A percentile compares a stretch with the other conserved stretches of the same genome.
phyloP scores from a whole-genome alignment of 2,113 vertebrate species.

The Buteo buteo region DNA sequence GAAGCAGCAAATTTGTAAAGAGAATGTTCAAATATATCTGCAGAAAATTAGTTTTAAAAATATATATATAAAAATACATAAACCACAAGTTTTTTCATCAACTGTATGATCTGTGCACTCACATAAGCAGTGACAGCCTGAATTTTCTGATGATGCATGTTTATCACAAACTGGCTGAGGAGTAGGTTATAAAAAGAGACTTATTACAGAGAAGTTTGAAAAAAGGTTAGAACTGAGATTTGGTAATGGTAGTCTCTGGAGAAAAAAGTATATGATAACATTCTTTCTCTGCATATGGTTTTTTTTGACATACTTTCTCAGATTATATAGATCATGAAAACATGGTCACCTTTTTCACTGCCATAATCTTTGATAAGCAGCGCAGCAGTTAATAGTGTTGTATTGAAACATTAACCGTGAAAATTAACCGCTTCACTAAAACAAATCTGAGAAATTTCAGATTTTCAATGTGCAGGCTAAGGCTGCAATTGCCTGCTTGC shows the following conservation, averaged over 20 bases:
- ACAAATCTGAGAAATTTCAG: background rate
- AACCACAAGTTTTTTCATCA: background rate
- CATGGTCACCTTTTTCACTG: background rate
- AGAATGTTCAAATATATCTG: background rate
- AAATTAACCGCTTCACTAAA: background rate
- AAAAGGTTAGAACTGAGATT: background rate
- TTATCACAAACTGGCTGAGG: background rate
- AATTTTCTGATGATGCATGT: background rate
- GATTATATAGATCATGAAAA: background rate
- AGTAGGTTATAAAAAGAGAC: background rate
- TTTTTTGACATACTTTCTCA: background rate
- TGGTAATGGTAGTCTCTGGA: background rate
- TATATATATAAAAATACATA: background rate
- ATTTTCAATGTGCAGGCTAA: background rate
- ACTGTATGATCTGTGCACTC: background rate
- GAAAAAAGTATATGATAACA: background rate
- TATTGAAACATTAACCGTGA: background rate
- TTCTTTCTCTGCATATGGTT: background rate
- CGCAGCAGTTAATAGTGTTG: background rate
- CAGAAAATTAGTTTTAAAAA: background rate
- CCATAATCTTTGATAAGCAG: background rate
- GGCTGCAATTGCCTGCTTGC: background rate
- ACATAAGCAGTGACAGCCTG: background rate
- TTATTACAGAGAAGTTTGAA: background rate
- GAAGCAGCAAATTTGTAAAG: background rate